Percentiles rank a stretch among this genome's conserved stretches.
Evolutionary conservation across 2,113 vertebrate species (phyloP).

Genomic region (Picathartes gymnocephalus): DNA sequence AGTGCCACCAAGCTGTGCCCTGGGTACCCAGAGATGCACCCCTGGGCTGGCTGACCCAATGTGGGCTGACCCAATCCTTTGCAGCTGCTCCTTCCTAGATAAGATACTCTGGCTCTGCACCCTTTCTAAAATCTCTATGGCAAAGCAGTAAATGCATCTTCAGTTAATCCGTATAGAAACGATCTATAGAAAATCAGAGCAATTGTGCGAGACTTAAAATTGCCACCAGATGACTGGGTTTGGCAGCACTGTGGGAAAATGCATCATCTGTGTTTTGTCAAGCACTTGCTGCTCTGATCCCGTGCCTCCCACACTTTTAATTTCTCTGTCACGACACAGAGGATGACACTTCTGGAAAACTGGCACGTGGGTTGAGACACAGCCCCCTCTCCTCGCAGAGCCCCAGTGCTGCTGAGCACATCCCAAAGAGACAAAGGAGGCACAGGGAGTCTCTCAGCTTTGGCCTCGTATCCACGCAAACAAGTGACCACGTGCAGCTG

Average conservation of each 20-base stretch:
- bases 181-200: not conserved
- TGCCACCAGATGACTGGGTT: not conserved
- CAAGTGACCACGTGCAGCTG: not conserved
- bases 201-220: not conserved
- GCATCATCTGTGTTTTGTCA: not conserved
- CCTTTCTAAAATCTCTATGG: not conserved
- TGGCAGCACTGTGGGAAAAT: slow-evolving; percentile 1
- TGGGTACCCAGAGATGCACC: not conserved
- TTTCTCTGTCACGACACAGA: not conserved
- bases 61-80: not conserved
- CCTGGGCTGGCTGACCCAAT: not conserved
- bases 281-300: not conserved
- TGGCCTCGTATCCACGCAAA: not conserved
- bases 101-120: not conserved
- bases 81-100: not conserved
- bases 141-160: not conserved
- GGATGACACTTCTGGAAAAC: not conserved
- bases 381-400: not conserved
- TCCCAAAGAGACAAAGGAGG: not conserved
- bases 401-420: not conserved
- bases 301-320: not conserved
- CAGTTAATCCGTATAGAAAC: not conserved
- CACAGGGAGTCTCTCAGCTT: not conserved
- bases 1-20: not conserved
- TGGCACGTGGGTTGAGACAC: not conserved